phyloP scores from a whole-genome alignment of 1,140 invertebrate species.

The Ceratina calcarata region DNA sequence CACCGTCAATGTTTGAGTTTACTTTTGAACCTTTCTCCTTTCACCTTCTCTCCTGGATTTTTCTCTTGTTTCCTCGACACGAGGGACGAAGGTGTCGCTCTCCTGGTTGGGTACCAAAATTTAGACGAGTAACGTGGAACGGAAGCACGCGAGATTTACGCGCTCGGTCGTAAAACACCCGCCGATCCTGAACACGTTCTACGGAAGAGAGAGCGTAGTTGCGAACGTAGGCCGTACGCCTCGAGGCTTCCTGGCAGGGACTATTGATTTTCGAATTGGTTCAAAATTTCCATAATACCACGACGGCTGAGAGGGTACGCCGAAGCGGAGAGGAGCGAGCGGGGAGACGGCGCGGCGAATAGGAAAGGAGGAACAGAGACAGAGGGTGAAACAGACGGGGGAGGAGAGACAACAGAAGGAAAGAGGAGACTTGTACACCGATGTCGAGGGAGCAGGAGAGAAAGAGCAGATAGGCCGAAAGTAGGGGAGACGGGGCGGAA shows the following conservation, averaged over 20 bases:
- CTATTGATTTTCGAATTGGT: constrained; percentile 80
- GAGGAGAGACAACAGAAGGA: background rate
- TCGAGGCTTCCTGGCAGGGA: constrained; percentile 67
- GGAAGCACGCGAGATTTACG: background rate
- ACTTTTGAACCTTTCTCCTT: too few relatives aligned
- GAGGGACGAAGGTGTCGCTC: too few relatives aligned
- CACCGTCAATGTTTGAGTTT: too few relatives aligned
- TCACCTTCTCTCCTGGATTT: too few relatives aligned
- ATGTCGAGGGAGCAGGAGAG: constrained; percentile 3
- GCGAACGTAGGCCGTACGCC: constrained; percentile 59
- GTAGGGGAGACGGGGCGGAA: constrained; percentile 16
- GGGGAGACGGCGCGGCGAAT: background rate
- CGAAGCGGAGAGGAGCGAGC: constrained; percentile 41
- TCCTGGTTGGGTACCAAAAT: too few relatives aligned
- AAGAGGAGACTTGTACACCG: background rate
- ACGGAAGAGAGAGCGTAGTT: constrained; percentile 56
- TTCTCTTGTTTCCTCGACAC: too few relatives aligned
- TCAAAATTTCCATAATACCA: constrained; percentile 79
- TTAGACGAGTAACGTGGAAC: background rate
- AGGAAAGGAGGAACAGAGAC: background rate
- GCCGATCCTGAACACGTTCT: constrained; percentile 42
- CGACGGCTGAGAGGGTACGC: constrained; percentile 60
- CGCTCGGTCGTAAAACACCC: constrained; percentile 18
- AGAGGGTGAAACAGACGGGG: background rate
- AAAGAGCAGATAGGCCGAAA: constrained; percentile 15